phyloP scores from a whole-genome alignment of 2,113 vertebrate genomes.

The Sinocyclocheilus anophthalmus region DNA sequence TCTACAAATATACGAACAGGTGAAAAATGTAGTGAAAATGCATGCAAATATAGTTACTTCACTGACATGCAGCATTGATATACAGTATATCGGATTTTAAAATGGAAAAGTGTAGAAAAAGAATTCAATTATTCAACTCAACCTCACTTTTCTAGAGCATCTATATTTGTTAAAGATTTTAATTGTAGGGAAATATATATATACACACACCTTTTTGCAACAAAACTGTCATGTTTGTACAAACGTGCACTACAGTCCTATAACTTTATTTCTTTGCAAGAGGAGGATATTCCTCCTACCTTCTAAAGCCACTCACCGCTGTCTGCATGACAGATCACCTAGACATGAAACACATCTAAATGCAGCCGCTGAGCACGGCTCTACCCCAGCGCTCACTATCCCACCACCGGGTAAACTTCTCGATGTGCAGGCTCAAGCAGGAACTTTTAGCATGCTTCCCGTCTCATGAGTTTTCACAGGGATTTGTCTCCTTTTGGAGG shows the following conservation, averaged over 20 bases:
- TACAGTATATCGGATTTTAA: too few species aligned
- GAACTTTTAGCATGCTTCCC: slow-evolving; percentile 3
- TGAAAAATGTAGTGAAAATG: too few species aligned
- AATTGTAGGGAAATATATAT: too few species aligned
- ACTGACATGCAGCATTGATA: too few species aligned
- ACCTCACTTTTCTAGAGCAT: too few species aligned
- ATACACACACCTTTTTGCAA: too few species aligned
- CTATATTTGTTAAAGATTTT: too few species aligned
- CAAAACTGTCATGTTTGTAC: too few species aligned
- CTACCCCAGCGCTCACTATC: slow-evolving; percentile 25
- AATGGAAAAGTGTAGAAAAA: too few species aligned
- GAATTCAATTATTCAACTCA: too few species aligned
- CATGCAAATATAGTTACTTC: too few species aligned
- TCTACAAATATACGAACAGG: too few species aligned
- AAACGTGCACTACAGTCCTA: not conserved
- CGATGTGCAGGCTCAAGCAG: slow-evolving; percentile 5
- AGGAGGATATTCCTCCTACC: slow-evolving; percentile 64
- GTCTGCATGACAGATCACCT: slow-evolving; percentile 70
- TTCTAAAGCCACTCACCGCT: slow-evolving; percentile 65
- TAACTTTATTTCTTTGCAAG: slow-evolving; percentile 66
- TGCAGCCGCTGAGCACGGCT: slow-evolving; percentile 53
- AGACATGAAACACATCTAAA: slow-evolving; percentile 72
- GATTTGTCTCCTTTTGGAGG: slow-evolving; percentile 61
- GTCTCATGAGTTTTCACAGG: slow-evolving; percentile 45
- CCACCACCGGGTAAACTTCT: not conserved